Evolutionary conservation across 2,113 vertebrate species (phyloP).

Genomic region (Thryonomys swinderianus): DNA sequence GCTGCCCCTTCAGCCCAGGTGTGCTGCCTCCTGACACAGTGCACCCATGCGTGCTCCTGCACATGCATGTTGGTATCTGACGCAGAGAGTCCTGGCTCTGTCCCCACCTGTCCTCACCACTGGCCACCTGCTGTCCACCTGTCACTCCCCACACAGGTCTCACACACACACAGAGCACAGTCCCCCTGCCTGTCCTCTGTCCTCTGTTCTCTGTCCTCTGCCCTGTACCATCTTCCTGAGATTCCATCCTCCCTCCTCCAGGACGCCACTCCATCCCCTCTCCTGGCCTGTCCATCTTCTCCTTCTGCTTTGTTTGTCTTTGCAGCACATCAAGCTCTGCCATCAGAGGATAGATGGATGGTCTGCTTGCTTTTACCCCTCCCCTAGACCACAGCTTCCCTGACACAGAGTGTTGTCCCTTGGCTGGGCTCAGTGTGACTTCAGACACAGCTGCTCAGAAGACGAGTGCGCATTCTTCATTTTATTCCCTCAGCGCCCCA

Average conservation of each 20-base stretch:
- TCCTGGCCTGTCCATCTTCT: neutral
- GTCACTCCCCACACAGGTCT: neutral
- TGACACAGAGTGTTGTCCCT: neutral
- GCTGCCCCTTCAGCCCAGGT: neutral
- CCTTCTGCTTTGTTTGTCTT: neutral
- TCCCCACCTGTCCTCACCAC: neutral
- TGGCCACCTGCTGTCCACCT: neutral
- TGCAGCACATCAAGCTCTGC: neutral
- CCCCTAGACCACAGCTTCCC: accelerated
- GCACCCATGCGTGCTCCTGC: accelerated
- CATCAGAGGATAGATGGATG: accelerated
- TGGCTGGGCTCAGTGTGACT: neutral
- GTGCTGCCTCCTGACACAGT: neutral
- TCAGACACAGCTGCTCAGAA: neutral
- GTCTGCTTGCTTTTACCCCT: neutral
- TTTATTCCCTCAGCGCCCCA: neutral
- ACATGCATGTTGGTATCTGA: neutral
- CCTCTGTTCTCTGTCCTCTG: too few relatives aligned
- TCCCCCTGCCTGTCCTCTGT: neutral
- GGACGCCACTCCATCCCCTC: neutral
- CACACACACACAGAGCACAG: neutral
- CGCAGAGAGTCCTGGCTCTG: neutral
- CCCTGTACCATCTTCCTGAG: neutral
- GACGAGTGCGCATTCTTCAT: neutral
- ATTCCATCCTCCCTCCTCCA: too few relatives aligned